phyloP scores from a whole-genome alignment of 2,888 invertebrate genomes.

The Thereva unica region DNA sequence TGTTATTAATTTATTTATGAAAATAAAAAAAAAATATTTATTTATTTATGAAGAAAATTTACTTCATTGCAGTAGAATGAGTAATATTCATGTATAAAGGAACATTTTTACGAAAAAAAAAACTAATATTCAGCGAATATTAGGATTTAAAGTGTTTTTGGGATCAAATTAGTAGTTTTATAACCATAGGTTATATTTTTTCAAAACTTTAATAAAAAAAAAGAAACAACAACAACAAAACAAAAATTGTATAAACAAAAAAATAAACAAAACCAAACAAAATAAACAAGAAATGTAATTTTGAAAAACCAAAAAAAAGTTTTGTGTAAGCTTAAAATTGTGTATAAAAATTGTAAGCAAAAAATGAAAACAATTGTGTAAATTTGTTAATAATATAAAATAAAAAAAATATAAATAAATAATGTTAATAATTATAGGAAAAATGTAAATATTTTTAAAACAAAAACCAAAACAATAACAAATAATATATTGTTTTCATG shows the following conservation, averaged over 20 bases:
- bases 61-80: too few species aligned
- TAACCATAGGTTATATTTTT: constrained; percentile 38
- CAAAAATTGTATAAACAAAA: constrained; percentile 13
- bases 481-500: too few species aligned
- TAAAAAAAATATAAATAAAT: too few species aligned
- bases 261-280: constrained; percentile 6
- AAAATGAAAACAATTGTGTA: too few species aligned
- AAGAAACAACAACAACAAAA: constrained; percentile 11
- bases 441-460: too few species aligned
- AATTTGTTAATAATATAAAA: too few species aligned
- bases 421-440: too few species aligned
- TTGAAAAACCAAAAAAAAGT: too few species aligned
- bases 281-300: neutral
- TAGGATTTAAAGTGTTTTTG: constrained; percentile 51
- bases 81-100: constrained; percentile 13
- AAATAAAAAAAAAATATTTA: neutral
- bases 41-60: neutral
- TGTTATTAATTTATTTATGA: neutral
- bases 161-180: constrained; percentile 56
- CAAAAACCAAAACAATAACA: too few species aligned
- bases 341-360: too few species aligned
- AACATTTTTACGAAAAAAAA: constrained; percentile 21
- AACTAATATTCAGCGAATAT: constrained; percentile 43
- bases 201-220: constrained; percentile 24
- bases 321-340: too few species aligned